These are phyloP conservation scores for Ciconia stormi DNA, from an alignment of 2,113 vertebrate species.

Conservation along the genomic window DNA sequence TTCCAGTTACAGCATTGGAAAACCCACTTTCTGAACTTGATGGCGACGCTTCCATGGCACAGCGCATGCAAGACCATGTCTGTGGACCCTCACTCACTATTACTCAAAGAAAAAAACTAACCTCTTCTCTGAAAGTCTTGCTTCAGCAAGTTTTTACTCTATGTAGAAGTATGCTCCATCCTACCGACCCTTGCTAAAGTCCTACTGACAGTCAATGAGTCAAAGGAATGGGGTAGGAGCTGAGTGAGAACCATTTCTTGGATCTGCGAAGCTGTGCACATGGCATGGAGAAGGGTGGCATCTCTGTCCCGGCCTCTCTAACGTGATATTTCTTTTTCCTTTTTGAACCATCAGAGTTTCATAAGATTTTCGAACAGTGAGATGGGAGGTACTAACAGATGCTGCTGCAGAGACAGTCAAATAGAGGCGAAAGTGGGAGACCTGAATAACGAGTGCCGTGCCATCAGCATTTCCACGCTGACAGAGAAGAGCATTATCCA, in stretches of 20 bases:
- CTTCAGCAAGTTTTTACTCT: background rate
- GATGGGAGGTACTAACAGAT: background rate
- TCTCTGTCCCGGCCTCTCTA: background rate
- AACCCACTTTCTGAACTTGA: background rate
- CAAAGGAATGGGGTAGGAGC: background rate
- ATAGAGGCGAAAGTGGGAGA: background rate
- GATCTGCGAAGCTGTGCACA: rapidly evolving
- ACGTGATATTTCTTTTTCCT: background rate
- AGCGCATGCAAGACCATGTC: rapidly evolving
- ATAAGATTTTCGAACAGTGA: rapidly evolving
- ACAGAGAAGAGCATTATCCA: background rate
- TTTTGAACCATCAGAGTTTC: background rate
- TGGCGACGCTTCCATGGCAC: rapidly evolving
- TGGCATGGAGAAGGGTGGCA: background rate
- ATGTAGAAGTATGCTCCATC: rapidly evolving
- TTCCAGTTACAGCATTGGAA: background rate
- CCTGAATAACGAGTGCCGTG: background rate
- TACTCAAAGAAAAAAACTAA: background rate
- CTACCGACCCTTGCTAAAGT: background rate
- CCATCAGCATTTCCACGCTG: background rate
- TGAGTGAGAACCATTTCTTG: rapidly evolving
- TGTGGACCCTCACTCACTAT: background rate
- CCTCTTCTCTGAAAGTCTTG: background rate
- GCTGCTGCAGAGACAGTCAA: background rate
- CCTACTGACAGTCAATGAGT: background rate